phyloP scores from a whole-genome alignment of 2,797 vertebrate species.

The Apodemus agrarius region DNA sequence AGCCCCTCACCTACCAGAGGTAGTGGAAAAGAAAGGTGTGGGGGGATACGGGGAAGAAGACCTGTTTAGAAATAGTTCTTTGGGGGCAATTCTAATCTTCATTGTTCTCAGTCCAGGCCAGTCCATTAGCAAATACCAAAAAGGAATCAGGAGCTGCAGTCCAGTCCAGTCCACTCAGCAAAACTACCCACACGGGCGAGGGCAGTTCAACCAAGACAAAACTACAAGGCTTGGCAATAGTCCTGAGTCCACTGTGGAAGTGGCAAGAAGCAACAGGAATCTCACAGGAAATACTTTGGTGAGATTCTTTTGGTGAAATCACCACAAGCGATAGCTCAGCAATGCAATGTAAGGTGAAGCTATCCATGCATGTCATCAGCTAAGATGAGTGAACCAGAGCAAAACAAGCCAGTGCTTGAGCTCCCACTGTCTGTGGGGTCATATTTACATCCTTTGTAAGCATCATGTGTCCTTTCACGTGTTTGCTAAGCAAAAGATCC shows the following conservation, averaged over 20 bases:
- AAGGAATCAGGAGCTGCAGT: not conserved
- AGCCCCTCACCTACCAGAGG: not conserved
- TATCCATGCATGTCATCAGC: not conserved
- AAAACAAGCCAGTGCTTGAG: not conserved
- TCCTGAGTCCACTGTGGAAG: not conserved
- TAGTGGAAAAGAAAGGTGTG: not conserved
- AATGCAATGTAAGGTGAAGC: not conserved
- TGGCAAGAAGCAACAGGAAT: not conserved
- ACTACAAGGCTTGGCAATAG: not conserved
- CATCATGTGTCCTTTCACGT: not conserved
- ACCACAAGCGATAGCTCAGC: not conserved
- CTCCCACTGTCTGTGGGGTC: not conserved
- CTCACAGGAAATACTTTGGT: not conserved
- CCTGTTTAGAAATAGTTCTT: not conserved
- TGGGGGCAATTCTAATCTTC: not conserved
- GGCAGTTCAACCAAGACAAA: not conserved
- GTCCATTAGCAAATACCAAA: not conserved
- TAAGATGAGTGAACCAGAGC: not conserved
- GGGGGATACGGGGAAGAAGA: not conserved
- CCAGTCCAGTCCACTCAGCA: not conserved
- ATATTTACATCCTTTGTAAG: not conserved
- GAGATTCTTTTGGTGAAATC: not conserved
- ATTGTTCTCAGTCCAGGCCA: not conserved
- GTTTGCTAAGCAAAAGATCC: not conserved
- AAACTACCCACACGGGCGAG: not conserved